Evolutionary conservation across 2,888 invertebrate species (phyloP), one percentile per base, ranked within the genome.

Genomic region (Hyposoter didymator): DNA sequence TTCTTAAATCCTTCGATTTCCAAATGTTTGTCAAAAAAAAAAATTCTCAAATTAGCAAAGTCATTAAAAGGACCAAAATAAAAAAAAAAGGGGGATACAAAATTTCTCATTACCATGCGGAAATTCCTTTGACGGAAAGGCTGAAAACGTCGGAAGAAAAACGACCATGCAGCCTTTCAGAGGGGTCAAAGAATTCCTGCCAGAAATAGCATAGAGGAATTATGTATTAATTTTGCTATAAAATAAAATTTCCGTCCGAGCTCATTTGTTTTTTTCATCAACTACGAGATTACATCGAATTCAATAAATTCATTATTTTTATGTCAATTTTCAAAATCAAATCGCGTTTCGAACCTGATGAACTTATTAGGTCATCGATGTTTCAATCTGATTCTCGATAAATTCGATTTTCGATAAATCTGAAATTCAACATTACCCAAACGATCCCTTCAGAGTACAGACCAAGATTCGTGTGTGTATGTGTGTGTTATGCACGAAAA

Each of bases 221-320:
- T 14, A 7, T 22, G 32, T 14, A 1, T 32, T 17, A 32, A 14
- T 64, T 64, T 32, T 32, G 35, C 17, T 14, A 7, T 12, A 8
- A 5, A 66, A 66, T 39, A 39, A 66, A 17, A 66, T 39, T 39
- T 43, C n/a, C 35, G 39, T 39, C 35, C 19, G 35, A n/a, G 35
- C n/a, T 39, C 39, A 66, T 39, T 19, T 10, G 43, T 39, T 39
- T 66, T 66, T 66, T 66, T 39, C n/a, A 66, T 39, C 7, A 66
- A 39, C 14, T 12, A 62, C 28, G 22, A 62, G 10, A 10, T 28
- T 28, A 6, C 35, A 35, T 35, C 35, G 35, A 35, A 35, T 4
- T 35, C 35, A 35, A 35, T 32, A 3, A 32, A 2, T 39, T 39
- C 1, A 39, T 39, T 39, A 39, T 39, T 39, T 39, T 39, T 10